Evolutionary conservation across 2,888 invertebrate genomes (phyloP).

Genomic region (Rhingia rostrata): DNA sequence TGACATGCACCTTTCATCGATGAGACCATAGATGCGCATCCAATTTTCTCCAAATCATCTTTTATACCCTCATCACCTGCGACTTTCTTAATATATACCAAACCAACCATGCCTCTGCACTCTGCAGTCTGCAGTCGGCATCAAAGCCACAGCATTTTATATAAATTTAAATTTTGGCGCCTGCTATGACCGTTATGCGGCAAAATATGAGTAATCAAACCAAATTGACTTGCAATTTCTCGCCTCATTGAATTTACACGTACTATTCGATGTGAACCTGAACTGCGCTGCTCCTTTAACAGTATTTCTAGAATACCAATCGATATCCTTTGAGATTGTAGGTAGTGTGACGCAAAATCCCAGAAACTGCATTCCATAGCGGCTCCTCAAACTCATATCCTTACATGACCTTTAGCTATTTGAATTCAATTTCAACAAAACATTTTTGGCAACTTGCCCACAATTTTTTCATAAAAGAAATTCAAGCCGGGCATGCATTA

Average conservation of each 20-base stretch:
- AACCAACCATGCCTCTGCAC: not conserved
- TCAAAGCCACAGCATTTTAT: too few relatives aligned
- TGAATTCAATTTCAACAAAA: constrained; percentile 48
- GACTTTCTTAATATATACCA: not conserved
- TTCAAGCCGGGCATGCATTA: constrained; percentile 17
- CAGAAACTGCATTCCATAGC: not conserved
- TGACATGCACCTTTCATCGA: too few relatives aligned
- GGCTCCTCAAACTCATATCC: constrained; percentile 26
- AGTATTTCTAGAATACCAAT: constrained; percentile 9
- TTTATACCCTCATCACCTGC: not conserved
- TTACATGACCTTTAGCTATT: constrained; percentile 62
- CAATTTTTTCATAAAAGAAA: constrained; percentile 3
- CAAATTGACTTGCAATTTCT: constrained; percentile 55
- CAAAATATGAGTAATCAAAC: constrained; percentile 37
- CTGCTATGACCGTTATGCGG: constrained; percentile 41
- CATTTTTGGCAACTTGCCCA: constrained; percentile 64
- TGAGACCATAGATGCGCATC: not conserved
- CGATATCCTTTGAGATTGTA: constrained; percentile 12
- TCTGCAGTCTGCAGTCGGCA: not conserved
- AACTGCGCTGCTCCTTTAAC: constrained; percentile 2
- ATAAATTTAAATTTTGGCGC: constrained; percentile 11
- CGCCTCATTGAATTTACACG: constrained; percentile 53
- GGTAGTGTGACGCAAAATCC: constrained; percentile 22
- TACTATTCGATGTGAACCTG: constrained; percentile 36
- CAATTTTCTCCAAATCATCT: not conserved